These are phyloP conservation scores for Cassiopea andromeda DNA, from an alignment of 30 jellyfish, hydroid and myxozoan species.

Conservation along the genomic window DNA sequence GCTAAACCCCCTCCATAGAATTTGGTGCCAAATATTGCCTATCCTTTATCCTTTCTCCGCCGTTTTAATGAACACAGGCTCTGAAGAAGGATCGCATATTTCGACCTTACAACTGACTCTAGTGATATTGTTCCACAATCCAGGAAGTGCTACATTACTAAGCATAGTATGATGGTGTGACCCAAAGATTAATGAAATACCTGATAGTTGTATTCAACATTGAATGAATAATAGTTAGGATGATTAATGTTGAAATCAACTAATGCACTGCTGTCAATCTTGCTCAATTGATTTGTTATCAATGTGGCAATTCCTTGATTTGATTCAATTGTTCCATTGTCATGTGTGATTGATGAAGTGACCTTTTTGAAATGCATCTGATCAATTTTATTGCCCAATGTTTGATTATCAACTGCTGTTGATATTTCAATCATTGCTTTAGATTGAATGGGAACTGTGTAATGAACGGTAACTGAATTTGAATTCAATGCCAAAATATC, in stretches of 20 bases:
- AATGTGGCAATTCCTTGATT: not conserved
- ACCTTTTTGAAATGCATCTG: not conserved
- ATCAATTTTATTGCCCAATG: slow-evolving; percentile 1
- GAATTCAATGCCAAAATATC: not conserved
- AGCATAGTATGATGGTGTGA: not conserved
- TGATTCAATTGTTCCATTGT: not conserved
- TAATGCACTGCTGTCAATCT: not conserved
- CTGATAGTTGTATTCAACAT: not conserved
- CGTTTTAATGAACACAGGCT: no score
- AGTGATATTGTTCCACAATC: no score
- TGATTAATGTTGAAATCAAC: not conserved
- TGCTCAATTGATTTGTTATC: not conserved
- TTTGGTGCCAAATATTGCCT: no score
- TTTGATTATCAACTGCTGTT: not conserved
- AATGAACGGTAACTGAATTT: not conserved
- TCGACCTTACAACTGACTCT: no score
- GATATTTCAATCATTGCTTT: not conserved
- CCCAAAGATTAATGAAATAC: not conserved
- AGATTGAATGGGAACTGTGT: not conserved
- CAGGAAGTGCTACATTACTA: no score
- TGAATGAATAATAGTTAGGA: not conserved
- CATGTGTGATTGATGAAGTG: not conserved
- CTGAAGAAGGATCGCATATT: no score
- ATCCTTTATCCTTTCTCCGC: no score
- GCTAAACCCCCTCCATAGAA: no score